A percentile compares a stretch with the other conserved stretches of the same genome.
phyloP scores from a whole-genome alignment of 2,888 invertebrate species.

The Phaonia tiefii region DNA sequence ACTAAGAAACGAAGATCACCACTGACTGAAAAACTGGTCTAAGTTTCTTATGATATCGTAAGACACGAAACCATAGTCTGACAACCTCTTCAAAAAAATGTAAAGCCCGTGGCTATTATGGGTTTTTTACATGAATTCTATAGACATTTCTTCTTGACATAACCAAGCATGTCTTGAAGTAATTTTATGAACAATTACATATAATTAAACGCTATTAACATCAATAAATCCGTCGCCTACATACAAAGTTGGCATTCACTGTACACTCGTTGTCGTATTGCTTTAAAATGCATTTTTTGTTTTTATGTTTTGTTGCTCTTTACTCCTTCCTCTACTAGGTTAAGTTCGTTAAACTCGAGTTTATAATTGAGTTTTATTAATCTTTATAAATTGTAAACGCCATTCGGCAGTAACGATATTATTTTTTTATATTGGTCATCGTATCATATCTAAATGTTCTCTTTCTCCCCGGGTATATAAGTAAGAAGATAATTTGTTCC shows the following conservation, averaged over 20 bases:
- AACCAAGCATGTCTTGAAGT: neutral
- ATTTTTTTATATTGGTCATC: neutral
- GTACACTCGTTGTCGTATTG: neutral
- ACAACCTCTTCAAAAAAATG: no score
- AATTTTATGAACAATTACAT: slow-evolving; percentile 18
- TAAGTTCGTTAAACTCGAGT: slow-evolving; percentile 17
- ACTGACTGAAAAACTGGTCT: no score
- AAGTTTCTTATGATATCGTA: no score
- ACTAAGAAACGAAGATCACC: no score
- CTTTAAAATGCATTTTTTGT: neutral
- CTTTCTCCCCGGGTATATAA: neutral
- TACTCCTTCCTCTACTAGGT: neutral
- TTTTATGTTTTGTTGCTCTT: neutral
- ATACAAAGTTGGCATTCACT: neutral
- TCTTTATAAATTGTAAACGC: slow-evolving; percentile 2
- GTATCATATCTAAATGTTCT: no score
- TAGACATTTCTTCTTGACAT: neutral
- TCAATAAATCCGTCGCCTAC: neutral
- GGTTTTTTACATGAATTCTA: neutral
- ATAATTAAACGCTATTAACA: slow-evolving; percentile 8
- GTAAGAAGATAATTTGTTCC: neutral
- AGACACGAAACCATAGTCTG: no score
- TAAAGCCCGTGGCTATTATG: neutral
- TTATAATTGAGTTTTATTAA: slow-evolving; percentile 18
- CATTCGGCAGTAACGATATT: neutral